phyloP scores from a whole-genome alignment of 2,797 vertebrate species.

The Malacoraja senta region DNA sequence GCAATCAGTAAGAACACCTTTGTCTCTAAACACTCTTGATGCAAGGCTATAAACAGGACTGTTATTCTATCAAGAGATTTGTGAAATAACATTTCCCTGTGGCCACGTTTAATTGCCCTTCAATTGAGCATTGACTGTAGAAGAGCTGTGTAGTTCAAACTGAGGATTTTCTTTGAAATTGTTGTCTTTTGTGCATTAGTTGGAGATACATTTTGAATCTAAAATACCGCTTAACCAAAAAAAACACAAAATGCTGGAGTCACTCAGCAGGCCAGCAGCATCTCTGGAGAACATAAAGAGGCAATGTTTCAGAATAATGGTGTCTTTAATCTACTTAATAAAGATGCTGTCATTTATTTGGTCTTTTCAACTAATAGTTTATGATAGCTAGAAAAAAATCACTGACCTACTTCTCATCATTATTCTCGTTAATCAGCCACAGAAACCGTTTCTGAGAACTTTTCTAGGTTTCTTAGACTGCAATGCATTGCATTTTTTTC shows the following conservation, averaged over 20 bases:
- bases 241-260: too few relatives aligned
- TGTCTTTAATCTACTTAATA: neutral
- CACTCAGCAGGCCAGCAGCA: too few relatives aligned
- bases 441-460: neutral
- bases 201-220: neutral
- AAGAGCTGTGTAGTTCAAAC: neutral
- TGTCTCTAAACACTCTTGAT: neutral
- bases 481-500: neutral
- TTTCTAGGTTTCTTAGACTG: neutral
- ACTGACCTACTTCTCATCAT: neutral
- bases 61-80: neutral
- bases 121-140: neutral
- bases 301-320: neutral
- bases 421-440: neutral
- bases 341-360: neutral
- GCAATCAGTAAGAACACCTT: slow-evolving; percentile 1
- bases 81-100: neutral
- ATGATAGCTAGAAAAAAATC: neutral
- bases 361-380: neutral
- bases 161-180: neutral
- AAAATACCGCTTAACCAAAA: too few relatives aligned
- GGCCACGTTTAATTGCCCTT: neutral
- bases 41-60: neutral
- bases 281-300: too few relatives aligned
- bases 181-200: neutral